Evolutionary conservation across 2,888 invertebrate species (phyloP).

Genomic region (Phlogophora meticulosa): DNA sequence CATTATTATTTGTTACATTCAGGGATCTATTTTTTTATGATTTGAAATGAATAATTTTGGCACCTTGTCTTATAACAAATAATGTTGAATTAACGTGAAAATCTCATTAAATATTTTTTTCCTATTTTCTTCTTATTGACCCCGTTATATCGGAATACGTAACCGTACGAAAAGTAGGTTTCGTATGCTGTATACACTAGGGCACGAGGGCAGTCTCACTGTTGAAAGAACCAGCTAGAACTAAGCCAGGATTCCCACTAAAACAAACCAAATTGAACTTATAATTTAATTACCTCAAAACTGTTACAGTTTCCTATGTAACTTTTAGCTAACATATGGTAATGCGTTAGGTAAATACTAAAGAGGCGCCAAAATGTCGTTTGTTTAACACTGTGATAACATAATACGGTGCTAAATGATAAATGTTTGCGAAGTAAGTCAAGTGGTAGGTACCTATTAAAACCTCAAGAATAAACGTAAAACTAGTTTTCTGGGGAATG

Average conservation of each 20-base stretch:
- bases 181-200: no score
- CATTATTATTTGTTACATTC: no score
- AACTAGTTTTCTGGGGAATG: not conserved
- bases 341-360: constrained; percentile 4
- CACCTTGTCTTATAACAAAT: no score
- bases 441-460: not conserved
- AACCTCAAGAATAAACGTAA: not conserved
- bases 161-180: not conserved
- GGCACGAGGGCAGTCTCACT: no score
- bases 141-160: no score
- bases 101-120: no score
- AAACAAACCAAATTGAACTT: not conserved
- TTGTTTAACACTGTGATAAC: constrained; percentile 21
- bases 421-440: constrained; percentile 16
- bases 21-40: no score
- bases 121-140: no score
- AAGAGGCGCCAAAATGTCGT: constrained; percentile 24
- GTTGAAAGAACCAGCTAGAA: not conserved
- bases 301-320: constrained; percentile 19
- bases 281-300: not conserved
- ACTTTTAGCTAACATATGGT: not conserved
- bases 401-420: constrained; percentile 33
- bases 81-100: no score
- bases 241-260: not conserved
- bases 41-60: no score